A percentile compares a stretch with the other conserved stretches of the same genome.
Conservation (phyloP, 2,113 vertebrate species). For the Nothobranchius furzeri region DNA sequence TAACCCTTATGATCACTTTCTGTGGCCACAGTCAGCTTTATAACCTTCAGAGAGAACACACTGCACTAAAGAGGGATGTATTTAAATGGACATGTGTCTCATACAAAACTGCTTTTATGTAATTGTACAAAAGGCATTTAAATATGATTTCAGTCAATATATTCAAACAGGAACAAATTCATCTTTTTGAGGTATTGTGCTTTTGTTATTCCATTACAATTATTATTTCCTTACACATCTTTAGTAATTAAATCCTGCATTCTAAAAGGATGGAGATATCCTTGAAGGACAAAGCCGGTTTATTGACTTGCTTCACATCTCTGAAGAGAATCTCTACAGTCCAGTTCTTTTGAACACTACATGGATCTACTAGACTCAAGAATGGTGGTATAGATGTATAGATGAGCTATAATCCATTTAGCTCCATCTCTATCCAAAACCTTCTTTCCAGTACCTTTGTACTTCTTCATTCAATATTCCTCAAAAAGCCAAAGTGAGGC, state of each 20-base stretch:
- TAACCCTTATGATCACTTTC: conserved; percentile 53
- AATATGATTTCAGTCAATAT: no score
- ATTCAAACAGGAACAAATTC: no score
- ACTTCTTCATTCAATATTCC: conserved; percentile 49
- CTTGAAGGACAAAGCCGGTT: conserved; percentile 8
- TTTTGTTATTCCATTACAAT: not conserved
- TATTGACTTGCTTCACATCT: conserved; percentile 31
- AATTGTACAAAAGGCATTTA: no score
- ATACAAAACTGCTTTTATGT: no score
- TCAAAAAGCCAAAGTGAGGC: conserved; percentile 47
- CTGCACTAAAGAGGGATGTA: conserved; percentile 9
- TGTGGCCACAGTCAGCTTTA: conserved; percentile 64
- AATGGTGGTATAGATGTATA: conserved; percentile 60
- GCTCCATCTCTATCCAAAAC: conserved; percentile 37
- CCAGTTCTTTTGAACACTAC: conserved; percentile 57
- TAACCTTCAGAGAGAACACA: conserved; percentile 67
- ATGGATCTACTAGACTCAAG: conserved; percentile 35
- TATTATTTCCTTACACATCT: no score
- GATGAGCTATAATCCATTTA: conserved; percentile 69
- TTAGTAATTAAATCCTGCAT: not conserved
- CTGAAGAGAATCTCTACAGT: conserved; percentile 37
- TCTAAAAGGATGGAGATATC: not conserved
- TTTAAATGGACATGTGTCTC: not conserved
- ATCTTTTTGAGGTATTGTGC: no score
- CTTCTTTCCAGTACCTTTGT: conserved; percentile 48